Conservation (phyloP, 2,797 vertebrate species). For the Sparidentex hasta region DNA sequence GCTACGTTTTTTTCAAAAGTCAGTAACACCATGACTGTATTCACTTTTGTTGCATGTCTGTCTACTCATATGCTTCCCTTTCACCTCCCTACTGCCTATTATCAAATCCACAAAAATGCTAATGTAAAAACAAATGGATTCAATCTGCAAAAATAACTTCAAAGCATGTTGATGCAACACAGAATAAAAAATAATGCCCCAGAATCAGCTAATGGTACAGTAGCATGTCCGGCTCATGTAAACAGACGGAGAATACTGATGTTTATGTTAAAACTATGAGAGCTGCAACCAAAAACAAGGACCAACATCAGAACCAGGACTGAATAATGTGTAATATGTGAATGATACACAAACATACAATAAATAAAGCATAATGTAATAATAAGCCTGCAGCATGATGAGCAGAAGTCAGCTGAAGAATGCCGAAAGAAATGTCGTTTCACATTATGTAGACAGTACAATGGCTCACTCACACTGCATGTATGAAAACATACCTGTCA, state of each 20-base stretch:
- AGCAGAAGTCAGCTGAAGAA: background rate
- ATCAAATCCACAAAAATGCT: background rate
- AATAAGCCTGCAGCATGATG: background rate
- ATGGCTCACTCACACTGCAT: slow-evolving; percentile 34
- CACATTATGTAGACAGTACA: background rate
- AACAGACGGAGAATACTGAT: background rate
- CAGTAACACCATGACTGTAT: background rate
- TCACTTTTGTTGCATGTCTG: background rate
- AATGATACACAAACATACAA: slow-evolving; percentile 2
- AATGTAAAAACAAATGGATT: background rate
- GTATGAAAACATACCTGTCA: slow-evolving; percentile 47
- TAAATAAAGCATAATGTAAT: slow-evolving; percentile 5
- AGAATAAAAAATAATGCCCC: background rate
- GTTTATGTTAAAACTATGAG: background rate
- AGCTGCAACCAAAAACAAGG: background rate
- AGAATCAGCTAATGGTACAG: background rate
- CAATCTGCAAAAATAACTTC: slow-evolving; percentile 7
- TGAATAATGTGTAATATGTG: background rate
- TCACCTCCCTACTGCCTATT: background rate
- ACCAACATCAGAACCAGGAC: background rate
- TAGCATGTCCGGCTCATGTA: background rate
- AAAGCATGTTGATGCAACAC: background rate
- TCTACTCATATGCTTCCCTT: background rate
- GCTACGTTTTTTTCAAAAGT: background rate
- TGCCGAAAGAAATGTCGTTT: slow-evolving; percentile 7